Conservation (phyloP, 2,888 invertebrate species). For the Drosophila stalkeri region DNA sequence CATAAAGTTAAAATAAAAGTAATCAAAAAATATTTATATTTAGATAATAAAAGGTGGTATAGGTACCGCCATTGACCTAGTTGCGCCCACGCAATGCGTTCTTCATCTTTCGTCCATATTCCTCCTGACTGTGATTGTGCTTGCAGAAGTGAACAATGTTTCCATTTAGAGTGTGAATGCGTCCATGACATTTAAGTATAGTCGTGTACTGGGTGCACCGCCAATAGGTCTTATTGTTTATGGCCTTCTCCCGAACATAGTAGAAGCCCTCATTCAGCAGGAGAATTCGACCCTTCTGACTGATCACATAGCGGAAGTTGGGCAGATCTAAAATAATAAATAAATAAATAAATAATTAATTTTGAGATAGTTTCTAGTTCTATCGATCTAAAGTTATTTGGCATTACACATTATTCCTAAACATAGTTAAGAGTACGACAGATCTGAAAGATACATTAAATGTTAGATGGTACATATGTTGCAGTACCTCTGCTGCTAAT, state of each 20-base stretch:
- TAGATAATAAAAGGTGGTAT: neutral
- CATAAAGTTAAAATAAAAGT: neutral
- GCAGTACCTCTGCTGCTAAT: neutral
- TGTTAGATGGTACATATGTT: neutral
- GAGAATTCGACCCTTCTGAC: slow-evolving; percentile 84
- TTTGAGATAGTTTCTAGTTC: neutral
- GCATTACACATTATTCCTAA: neutral
- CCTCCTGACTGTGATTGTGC: slow-evolving; percentile 78
- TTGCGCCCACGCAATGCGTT: neutral
- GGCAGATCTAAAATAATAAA: slow-evolving; percentile 13
- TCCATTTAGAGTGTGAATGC: slow-evolving; percentile 81
- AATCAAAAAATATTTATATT: neutral
- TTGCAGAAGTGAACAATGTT: slow-evolving; percentile 75
- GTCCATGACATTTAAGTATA: slow-evolving; percentile 80
- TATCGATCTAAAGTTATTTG: neutral
- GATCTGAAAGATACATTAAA: neutral
- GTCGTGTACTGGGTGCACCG: slow-evolving; percentile 85
- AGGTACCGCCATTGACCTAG: neutral
- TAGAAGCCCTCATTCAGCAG: slow-evolving; percentile 79
- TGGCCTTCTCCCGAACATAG: slow-evolving; percentile 83
- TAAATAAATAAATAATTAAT: neutral
- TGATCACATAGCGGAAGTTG: slow-evolving; percentile 65
- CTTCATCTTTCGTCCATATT: slow-evolving; percentile 37
- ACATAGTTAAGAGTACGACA: neutral
- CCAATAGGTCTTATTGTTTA: slow-evolving; percentile 84